A percentile compares a stretch with the other conserved stretches of the same genome.
Evolutionary conservation across 2,888 invertebrate genomes (phyloP).

Genomic region (Teleogryllus oceanicus): DNA sequence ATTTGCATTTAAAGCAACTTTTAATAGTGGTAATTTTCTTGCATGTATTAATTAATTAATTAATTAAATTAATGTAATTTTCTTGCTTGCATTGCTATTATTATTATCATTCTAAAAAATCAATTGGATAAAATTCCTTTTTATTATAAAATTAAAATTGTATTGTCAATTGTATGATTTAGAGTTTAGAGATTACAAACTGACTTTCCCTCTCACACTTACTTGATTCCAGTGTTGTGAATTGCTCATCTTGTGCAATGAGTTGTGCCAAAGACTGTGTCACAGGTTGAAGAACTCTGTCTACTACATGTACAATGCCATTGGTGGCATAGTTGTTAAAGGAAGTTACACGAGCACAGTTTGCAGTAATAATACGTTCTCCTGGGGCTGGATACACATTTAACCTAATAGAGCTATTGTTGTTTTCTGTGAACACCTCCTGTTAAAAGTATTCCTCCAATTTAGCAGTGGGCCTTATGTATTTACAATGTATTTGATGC

Average conservation of each 20-base stretch:
- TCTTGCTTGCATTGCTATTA: too few species aligned
- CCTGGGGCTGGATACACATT: constrained; percentile 55
- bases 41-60: too few species aligned
- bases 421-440: constrained; percentile 45
- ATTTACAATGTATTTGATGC: not conserved
- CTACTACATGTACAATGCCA: constrained; percentile 63
- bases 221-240: constrained; percentile 56
- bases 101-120: too few species aligned
- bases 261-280: constrained; percentile 56
- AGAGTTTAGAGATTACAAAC: not conserved
- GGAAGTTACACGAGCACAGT: constrained; percentile 62
- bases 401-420: constrained; percentile 55
- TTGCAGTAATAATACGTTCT: constrained; percentile 58
- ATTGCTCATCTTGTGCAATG: constrained; percentile 56
- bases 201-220: constrained; percentile 35
- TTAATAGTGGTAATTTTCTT: too few species aligned
- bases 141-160: not conserved
- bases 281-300: constrained; percentile 58
- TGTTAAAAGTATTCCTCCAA: constrained; percentile 36
- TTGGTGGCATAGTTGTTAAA: constrained; percentile 61
- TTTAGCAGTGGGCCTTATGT: not conserved
- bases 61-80: too few species aligned
- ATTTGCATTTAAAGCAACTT: too few species aligned
- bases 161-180: constrained; percentile 27
- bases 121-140: not conserved